phyloP scores from a whole-genome alignment of 2,113 vertebrate genomes.

The Scalopus aquaticus region DNA sequence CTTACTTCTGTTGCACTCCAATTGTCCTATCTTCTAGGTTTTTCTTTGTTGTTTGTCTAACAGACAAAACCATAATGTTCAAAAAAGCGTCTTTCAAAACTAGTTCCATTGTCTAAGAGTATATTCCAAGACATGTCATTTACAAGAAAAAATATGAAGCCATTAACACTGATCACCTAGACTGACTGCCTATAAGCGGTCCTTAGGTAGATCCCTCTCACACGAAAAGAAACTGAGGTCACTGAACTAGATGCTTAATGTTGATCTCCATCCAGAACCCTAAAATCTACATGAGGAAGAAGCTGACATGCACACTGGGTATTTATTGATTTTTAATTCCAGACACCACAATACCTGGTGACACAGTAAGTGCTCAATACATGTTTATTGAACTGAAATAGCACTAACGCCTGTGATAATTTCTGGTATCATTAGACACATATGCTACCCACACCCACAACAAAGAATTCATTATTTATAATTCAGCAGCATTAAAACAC shows the following conservation, averaged over 20 bases:
- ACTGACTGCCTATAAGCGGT: not conserved
- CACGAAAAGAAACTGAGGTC: not conserved
- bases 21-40: not conserved
- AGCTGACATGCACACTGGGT: not conserved
- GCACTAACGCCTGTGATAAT: not conserved
- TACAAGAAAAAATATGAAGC: not conserved
- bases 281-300: not conserved
- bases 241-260: not conserved
- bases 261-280: not conserved
- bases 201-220: not conserved
- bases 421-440: not conserved
- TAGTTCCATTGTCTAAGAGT: not conserved
- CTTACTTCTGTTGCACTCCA: not conserved
- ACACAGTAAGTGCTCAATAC: not conserved
- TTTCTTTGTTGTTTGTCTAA: not conserved
- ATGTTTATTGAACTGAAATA: not conserved
- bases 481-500: constrained; percentile 48
- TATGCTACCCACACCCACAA: not conserved
- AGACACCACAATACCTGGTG: not conserved
- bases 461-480: constrained; percentile 32
- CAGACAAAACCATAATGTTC: not conserved
- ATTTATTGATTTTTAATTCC: not conserved
- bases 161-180: not conserved
- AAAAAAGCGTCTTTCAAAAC: not conserved
- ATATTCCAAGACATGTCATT: not conserved